Evolutionary conservation across 2,797 vertebrate species (phyloP).

Genomic region (Coregonus ussuriensis): DNA sequence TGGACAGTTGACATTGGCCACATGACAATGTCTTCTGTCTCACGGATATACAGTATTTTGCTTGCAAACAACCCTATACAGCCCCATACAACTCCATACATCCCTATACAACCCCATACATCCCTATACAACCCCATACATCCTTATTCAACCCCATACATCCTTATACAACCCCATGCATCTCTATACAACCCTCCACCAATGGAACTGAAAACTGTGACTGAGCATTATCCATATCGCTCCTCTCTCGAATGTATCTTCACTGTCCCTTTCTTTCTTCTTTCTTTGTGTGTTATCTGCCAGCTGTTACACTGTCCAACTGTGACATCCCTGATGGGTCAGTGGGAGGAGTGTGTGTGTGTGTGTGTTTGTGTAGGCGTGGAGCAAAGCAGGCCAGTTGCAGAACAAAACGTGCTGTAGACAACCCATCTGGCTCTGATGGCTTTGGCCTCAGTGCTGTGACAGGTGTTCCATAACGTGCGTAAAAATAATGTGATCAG

Average conservation of each 20-base stretch:
- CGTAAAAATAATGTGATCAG: conserved; percentile 36
- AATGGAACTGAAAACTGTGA: too few relatives aligned
- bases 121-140: too few relatives aligned
- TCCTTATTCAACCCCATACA: too few relatives aligned
- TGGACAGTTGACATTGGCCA: too few relatives aligned
- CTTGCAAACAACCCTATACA: too few relatives aligned
- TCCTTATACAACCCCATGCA: too few relatives aligned
- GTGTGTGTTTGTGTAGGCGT: neutral
- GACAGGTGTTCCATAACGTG: conserved; percentile 49
- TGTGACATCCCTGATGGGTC: neutral
- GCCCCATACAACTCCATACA: too few relatives aligned
- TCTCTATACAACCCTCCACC: too few relatives aligned
- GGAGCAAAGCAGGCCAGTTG: neutral
- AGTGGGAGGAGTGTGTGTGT: neutral
- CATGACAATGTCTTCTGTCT: too few relatives aligned
- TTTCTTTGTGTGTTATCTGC: neutral
- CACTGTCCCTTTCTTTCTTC: conserved; percentile 22
- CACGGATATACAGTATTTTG: too few relatives aligned
- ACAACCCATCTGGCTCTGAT: neutral
- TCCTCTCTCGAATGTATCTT: neutral
- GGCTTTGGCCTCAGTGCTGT: conserved; percentile 12
- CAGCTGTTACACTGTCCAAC: neutral
- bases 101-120: too few relatives aligned
- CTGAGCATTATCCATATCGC: too few relatives aligned
- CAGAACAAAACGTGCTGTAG: neutral